Evolutionary conservation across 1,140 invertebrate genomes (phyloP).

Genomic region (Ptiloglossa arizonensis): DNA sequence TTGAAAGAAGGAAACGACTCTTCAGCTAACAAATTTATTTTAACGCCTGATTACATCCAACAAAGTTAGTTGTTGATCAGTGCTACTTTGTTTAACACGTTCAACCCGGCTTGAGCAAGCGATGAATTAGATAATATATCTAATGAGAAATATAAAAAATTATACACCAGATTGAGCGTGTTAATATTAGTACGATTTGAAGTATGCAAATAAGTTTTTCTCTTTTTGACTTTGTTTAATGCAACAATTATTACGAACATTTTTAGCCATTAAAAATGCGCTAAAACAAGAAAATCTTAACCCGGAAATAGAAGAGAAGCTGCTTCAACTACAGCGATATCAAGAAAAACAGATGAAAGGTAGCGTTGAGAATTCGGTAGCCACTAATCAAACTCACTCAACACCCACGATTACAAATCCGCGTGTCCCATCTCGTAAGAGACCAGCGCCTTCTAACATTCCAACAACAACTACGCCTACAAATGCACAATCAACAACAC

Average conservation of each 20-base stretch:
- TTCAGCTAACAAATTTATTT: conserved; percentile 88
- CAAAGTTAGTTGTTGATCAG: conserved; percentile 85
- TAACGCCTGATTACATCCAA: conserved; percentile 94
- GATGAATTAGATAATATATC: no score
- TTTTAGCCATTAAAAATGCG: conserved; percentile 90
- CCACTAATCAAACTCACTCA: conserved; percentile 71
- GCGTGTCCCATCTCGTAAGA: conserved; percentile 75
- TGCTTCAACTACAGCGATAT: conserved; percentile 93
- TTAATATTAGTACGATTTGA: neutral
- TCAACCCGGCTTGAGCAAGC: no score
- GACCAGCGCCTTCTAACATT: conserved; percentile 69
- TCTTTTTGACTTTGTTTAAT: conserved; percentile 10
- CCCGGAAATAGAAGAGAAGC: conserved; percentile 96
- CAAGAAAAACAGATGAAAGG: conserved; percentile 91
- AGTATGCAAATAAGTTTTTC: neutral
- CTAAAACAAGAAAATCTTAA: conserved; percentile 93
- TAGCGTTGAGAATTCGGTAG: conserved; percentile 72
- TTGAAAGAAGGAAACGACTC: conserved; percentile 72
- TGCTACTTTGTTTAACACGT: conserved; percentile 56
- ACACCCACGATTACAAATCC: conserved; percentile 67
- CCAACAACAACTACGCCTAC: conserved; percentile 54
- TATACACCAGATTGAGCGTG: no score
- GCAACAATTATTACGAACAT: conserved; percentile 46
- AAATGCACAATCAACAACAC: conserved; percentile 70
- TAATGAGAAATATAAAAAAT: no score